Conservation (phyloP, 2,888 invertebrate species). For the Parnassius mnemosyne region DNA sequence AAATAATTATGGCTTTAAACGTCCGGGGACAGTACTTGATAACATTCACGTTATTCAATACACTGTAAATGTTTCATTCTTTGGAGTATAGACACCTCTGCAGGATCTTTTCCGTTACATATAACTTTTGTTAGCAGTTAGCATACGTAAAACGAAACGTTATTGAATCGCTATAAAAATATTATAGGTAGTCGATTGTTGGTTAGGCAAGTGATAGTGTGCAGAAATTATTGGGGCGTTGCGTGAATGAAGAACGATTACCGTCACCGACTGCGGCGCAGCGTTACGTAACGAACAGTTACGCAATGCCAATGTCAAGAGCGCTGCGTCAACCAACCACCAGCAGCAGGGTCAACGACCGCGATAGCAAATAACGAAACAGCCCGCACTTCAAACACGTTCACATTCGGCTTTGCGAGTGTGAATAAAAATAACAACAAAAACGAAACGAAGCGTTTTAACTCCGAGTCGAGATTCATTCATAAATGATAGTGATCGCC, state of each 20-base stretch:
- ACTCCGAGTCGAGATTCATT: conserved; percentile 31
- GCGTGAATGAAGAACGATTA: not conserved
- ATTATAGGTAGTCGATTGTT: not conserved
- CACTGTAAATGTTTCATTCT: too few relatives aligned
- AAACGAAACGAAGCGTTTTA: conserved; percentile 26
- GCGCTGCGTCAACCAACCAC: conserved; percentile 46
- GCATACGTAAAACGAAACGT: too few relatives aligned
- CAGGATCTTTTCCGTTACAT: too few relatives aligned
- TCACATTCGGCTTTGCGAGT: conserved; percentile 33
- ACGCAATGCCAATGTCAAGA: conserved; percentile 74
- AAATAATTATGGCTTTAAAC: too few relatives aligned
- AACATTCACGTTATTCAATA: too few relatives aligned
- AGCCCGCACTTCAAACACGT: conserved; percentile 34
- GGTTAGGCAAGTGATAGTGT: conserved; percentile 1
- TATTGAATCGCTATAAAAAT: not conserved
- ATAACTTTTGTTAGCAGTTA: too few relatives aligned
- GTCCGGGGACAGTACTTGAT: too few relatives aligned
- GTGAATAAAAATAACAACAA: conserved; percentile 29
- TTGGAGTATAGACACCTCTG: too few relatives aligned
- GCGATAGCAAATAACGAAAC: conserved; percentile 40
- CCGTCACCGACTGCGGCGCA: conserved; percentile 23
- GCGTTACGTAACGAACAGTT: conserved; percentile 53
- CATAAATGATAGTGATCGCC: conserved; percentile 24
- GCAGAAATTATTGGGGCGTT: conserved; percentile 14
- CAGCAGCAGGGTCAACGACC: conserved; percentile 51